These are phyloP conservation scores for Zonitis immaculata DNA, from an alignment of 2,888 invertebrate genomes.

Conservation along the genomic window DNA sequence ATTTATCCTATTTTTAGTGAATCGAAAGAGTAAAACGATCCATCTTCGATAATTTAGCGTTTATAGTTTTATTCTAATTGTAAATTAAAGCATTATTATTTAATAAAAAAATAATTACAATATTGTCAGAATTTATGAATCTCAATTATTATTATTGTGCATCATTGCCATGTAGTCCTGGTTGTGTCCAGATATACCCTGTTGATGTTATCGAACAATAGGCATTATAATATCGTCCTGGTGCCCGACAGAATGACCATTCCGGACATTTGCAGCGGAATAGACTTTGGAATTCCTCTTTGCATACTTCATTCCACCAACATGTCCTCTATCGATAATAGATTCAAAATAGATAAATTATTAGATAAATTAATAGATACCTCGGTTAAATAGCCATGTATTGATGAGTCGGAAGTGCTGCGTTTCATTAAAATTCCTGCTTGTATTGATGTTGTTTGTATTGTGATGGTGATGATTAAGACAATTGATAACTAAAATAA, in stretches of 20 bases:
- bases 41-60: too few species aligned
- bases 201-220: slow-evolving; percentile 87
- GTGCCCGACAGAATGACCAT: slow-evolving; percentile 84
- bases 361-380: slow-evolving; percentile 51
- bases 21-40: too few species aligned
- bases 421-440: slow-evolving; percentile 41
- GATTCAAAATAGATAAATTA: neutral
- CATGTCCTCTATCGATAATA: slow-evolving; percentile 67
- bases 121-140: neutral
- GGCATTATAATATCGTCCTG: slow-evolving; percentile 85
- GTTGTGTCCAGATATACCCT: slow-evolving; percentile 87
- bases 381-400: slow-evolving; percentile 78
- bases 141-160: neutral
- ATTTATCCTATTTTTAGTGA: too few species aligned
- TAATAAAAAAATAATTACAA: neutral
- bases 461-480: neutral
- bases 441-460: neutral
- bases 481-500: neutral
- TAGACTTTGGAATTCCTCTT: slow-evolving; percentile 82
- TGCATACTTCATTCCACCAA: slow-evolving; percentile 93
- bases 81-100: too few species aligned
- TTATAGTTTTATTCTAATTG: too few species aligned
- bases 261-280: slow-evolving; percentile 85
- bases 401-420: slow-evolving; percentile 75
- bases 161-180: slow-evolving; percentile 47